Conservation (phyloP, 2,888 invertebrate species). For the Melieria crassipennis region DNA sequence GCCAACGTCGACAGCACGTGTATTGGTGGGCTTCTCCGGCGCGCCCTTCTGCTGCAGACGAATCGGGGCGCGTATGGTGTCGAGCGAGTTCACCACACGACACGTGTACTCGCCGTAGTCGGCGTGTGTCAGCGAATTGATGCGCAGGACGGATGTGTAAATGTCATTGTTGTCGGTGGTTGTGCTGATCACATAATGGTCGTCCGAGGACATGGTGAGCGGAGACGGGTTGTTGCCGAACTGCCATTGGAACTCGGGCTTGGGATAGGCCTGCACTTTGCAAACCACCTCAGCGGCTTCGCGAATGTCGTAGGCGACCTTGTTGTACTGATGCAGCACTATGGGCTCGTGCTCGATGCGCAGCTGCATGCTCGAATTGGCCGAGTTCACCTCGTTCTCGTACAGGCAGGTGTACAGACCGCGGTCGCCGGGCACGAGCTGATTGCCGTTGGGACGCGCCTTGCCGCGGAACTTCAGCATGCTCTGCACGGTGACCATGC, state of each 20-base stretch:
- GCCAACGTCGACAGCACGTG: constrained; percentile 78
- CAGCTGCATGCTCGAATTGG: constrained; percentile 89
- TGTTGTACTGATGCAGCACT: constrained; percentile 83
- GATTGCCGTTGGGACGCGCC: constrained; percentile 79
- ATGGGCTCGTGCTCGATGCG: constrained; percentile 93
- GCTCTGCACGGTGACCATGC: constrained; percentile 84
- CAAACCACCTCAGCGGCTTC: constrained; percentile 89
- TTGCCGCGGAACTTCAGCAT: constrained; percentile 83
- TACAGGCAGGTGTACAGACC: constrained; percentile 89
- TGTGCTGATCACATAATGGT: constrained; percentile 86
- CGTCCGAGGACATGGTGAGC: constrained; percentile 81
- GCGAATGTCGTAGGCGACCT: constrained; percentile 86
- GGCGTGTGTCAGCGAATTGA: constrained; percentile 79
- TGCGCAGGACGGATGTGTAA: constrained; percentile 80
- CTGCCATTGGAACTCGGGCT: constrained; percentile 93
- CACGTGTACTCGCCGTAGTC: constrained; percentile 95
- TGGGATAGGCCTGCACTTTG: constrained; percentile 90
- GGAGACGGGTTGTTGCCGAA: constrained; percentile 80
- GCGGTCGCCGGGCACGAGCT: constrained; percentile 83
- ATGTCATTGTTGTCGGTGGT: constrained; percentile 85
- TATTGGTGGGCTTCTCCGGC: constrained; percentile 82
- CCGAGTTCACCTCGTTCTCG: constrained; percentile 88
- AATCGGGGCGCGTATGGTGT: constrained; percentile 79
- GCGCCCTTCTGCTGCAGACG: constrained; percentile 86
- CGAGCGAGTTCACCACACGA: constrained; percentile 84